Conservation (phyloP, 2,113 vertebrate genomes). For the Lamprotornis superbus region DNA sequence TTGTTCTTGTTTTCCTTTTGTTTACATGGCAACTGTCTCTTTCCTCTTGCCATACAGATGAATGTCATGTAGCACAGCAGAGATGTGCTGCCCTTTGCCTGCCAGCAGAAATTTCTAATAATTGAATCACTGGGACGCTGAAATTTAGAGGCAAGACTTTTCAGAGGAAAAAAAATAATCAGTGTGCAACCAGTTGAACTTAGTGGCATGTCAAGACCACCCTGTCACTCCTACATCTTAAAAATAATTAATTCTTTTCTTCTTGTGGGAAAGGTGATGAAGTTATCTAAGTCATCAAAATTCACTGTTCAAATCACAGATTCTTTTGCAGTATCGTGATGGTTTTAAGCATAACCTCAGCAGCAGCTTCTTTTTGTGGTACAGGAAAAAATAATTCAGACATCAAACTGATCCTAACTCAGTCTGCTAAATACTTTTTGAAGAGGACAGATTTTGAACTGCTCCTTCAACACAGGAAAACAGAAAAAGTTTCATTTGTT, state of each 20-base stretch:
- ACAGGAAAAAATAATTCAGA: neutral
- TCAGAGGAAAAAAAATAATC: neutral
- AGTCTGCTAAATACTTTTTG: neutral
- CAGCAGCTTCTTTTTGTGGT: neutral
- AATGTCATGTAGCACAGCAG: neutral
- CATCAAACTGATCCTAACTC: neutral
- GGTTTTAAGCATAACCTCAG: neutral
- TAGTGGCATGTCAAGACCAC: neutral
- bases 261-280: neutral
- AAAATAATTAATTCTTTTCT: neutral
- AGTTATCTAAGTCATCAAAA: neutral
- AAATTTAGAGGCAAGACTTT: constrained; percentile 1
- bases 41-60: neutral
- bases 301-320: neutral
- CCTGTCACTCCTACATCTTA: neutral
- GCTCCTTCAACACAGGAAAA: neutral
- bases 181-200: neutral
- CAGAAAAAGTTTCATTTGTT: constrained; percentile 15
- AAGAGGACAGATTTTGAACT: neutral
- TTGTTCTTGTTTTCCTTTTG: constrained; percentile 57
- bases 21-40: constrained; percentile 53
- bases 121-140: neutral
- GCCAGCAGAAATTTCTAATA: constrained; percentile 8
- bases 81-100: constrained; percentile 3
- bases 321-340: neutral